Evolutionary conservation across 2,888 invertebrate species (phyloP), one percentile per base, ranked within the genome.

Genomic region (Idaea dimidiata): DNA sequence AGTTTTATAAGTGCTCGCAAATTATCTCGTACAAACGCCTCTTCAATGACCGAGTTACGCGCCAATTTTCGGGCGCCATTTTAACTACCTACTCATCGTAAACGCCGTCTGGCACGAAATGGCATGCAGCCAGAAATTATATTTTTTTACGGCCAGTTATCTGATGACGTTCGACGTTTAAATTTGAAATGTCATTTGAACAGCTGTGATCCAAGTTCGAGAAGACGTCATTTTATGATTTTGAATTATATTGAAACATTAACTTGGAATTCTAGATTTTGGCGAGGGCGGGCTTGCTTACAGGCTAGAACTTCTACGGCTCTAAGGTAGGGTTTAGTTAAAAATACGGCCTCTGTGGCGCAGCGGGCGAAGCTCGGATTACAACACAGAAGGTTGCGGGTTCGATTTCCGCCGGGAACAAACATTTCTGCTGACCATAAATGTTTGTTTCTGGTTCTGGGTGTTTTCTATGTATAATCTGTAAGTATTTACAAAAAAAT

Each of bases 21-120:
- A 61, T 64, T 62, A 58, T 43, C 16, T 24, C 55, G 54, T 58
- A 16, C 66, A 66, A 65, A 64, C 43, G 65, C 59, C 57, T 59
- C 55, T 54, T 61, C 61, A 61, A 60, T 18, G 32, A 57, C 58
- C 59, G 33, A 62, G 62, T 66, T 65, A 60, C 66, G 60, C 68
- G 68, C 66, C 68, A 64, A 70, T 61, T 63, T 66, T 65, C 54
- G 65, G 70, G 65, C 68, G 62, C 59, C 62, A 60, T 68, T 64
- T 68, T 67, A 66, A 65, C 55, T 64, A 63, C 64, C 62, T 67
- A 24, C 24, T 24, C 24, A 60, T 65, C 65, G 65, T 68, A 68
- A 70, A 70, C 70, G 67, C 66, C 58, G 70, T 70, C 70, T 70
- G 67, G 66, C 55, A 55, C 58, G 60, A 43, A 31, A 54, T 66